These are phyloP conservation scores for Frankliniella intonsa DNA, from an alignment of 2,888 invertebrate species.

Conservation along the genomic window DNA sequence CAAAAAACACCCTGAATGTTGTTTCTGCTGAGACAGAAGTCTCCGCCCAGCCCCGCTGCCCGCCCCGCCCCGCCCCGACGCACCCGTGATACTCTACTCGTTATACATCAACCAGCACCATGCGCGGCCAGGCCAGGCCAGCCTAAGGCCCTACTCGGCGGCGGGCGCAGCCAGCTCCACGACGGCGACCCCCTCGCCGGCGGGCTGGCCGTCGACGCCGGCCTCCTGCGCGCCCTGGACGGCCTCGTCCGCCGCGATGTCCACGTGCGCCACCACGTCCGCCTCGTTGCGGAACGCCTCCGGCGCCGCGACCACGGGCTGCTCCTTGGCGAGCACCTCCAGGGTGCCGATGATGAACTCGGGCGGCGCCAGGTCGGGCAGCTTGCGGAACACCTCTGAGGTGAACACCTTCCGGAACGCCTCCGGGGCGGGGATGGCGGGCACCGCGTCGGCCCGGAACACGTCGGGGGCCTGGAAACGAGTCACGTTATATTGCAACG, in stretches of 20 bases:
- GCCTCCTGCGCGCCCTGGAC: background rate
- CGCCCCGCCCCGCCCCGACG: background rate
- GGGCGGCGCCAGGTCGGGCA: slow-evolving; percentile 5
- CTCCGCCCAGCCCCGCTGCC: no score
- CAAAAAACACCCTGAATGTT: no score
- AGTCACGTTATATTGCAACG: background rate
- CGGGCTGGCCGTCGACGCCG: background rate
- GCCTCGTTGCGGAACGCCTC: slow-evolving; percentile 6
- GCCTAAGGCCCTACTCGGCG: background rate
- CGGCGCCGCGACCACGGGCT: slow-evolving; percentile 15
- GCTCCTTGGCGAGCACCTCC: slow-evolving; percentile 19
- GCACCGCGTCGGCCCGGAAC: background rate
- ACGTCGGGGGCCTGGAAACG: background rate
- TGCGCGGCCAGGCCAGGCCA: background rate
- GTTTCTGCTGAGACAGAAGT: no score
- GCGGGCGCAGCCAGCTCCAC: slow-evolving; percentile 9
- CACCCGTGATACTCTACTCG: background rate
- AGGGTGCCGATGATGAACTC: slow-evolving; percentile 22
- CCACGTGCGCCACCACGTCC: no score
- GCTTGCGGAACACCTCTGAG: background rate
- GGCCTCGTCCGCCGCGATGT: slow-evolving; percentile 4
- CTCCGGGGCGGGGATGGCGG: slow-evolving; percentile 7
- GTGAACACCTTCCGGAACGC: slow-evolving; percentile 16
- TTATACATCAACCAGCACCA: background rate
- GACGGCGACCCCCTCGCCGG: background rate